Conservation (phyloP, 2,888 invertebrate species). For the Sarcophaga caerulescens region DNA sequence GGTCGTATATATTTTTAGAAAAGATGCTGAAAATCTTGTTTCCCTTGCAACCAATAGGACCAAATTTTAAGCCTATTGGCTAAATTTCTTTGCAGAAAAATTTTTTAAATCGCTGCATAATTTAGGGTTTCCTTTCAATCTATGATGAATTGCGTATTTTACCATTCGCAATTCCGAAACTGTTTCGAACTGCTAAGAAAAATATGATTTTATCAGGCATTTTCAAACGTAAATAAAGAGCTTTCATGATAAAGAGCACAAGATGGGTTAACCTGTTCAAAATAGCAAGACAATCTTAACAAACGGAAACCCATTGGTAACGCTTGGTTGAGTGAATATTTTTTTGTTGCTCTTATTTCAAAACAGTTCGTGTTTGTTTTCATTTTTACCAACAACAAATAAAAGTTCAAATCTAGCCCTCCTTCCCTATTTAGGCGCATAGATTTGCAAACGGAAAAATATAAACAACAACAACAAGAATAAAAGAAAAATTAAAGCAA, state of each 20-base stretch:
- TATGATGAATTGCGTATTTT: too few relatives aligned
- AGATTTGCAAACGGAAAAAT: constrained; percentile 12
- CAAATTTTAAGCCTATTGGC: too few relatives aligned
- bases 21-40: too few relatives aligned
- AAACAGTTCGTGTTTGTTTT: constrained; percentile 23
- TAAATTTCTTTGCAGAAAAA: too few relatives aligned
- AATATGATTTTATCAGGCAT: neutral
- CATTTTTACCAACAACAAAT: constrained; percentile 5
- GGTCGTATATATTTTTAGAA: too few relatives aligned
- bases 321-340: constrained; percentile 77
- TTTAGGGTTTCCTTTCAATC: too few relatives aligned
- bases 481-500: neutral
- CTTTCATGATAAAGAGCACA: neutral
- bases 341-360: constrained; percentile 64
- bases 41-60: too few relatives aligned
- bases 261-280: constrained; percentile 33
- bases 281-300: constrained; percentile 42
- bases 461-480: neutral
- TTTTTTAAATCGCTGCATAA: too few relatives aligned
- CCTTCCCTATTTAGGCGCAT: neutral
- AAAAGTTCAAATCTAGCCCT: constrained; percentile 39
- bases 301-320: constrained; percentile 80
- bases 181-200: neutral
- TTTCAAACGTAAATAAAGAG: neutral
- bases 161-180: too few relatives aligned